A percentile compares a stretch with the other conserved stretches of the same genome.
These are phyloP conservation scores for Drosophila quinaria DNA, from an alignment of 2,888 invertebrate species.

Conservation along the genomic window DNA sequence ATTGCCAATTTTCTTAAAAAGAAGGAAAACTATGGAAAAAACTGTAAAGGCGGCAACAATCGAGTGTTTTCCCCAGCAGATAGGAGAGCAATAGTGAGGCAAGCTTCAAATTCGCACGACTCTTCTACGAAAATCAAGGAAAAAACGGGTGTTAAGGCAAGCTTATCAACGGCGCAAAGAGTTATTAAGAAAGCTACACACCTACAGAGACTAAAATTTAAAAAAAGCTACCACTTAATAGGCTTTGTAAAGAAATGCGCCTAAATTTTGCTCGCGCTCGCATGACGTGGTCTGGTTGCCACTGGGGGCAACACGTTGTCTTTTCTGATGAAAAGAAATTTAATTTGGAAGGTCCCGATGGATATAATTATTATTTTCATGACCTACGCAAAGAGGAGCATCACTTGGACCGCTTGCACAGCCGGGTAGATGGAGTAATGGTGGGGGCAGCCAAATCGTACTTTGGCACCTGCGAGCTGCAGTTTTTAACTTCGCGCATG, in stretches of 20 bases:
- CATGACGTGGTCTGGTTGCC: too few relatives aligned
- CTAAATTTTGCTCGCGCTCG: not conserved
- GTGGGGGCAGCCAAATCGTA: too few relatives aligned
- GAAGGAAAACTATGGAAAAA: not conserved
- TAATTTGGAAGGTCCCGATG: too few relatives aligned
- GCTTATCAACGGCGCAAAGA: conserved; percentile 4
- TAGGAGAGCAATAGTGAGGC: not conserved
- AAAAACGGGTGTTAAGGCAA: conserved; percentile 12
- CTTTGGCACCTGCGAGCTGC: too few relatives aligned
- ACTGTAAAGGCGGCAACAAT: conserved; percentile 12
- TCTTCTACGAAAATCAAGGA: not conserved
- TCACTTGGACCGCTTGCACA: too few relatives aligned
- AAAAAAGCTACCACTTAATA: conserved; percentile 16
- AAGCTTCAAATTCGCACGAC: too few relatives aligned
- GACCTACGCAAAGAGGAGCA: too few relatives aligned
- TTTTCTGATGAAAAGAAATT: too few relatives aligned
- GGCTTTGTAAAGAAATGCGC: not conserved
- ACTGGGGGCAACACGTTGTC: too few relatives aligned
- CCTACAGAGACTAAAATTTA: conserved; percentile 3
- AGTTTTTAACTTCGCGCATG: too few relatives aligned
- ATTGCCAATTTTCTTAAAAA: not conserved
- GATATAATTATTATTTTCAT: too few relatives aligned
- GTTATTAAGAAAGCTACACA: conserved; percentile 6
- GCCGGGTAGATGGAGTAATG: too few relatives aligned
- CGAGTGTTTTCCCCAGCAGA: conserved; percentile 11